Conservation (phyloP, 2,888 invertebrate genomes). For the Philereme vetulata region DNA sequence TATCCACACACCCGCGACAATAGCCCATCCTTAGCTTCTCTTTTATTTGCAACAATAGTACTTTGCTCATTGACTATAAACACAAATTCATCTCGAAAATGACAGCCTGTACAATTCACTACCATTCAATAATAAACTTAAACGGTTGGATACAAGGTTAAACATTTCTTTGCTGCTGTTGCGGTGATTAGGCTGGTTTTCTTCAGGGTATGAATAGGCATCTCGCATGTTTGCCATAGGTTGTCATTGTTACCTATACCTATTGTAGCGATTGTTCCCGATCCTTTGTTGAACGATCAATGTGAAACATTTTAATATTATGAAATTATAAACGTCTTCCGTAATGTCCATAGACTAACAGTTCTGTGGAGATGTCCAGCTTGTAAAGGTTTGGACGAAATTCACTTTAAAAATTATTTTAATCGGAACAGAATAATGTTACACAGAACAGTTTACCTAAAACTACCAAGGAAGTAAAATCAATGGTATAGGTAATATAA, state of each 20-base stretch:
- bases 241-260: constrained; percentile 82
- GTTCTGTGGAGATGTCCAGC: constrained; percentile 37
- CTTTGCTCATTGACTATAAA: constrained; percentile 74
- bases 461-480: too few species aligned
- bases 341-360: constrained; percentile 52
- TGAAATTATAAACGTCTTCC: constrained; percentile 83
- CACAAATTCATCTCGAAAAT: constrained; percentile 31
- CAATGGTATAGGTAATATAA: too few species aligned
- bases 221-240: constrained; percentile 80
- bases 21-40: constrained; percentile 80
- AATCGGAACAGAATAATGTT: too few species aligned
- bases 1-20: constrained; percentile 80
- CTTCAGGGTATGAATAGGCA: constrained; percentile 43
- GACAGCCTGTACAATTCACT: constrained; percentile 10
- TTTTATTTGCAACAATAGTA: constrained; percentile 77
- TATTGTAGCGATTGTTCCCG: constrained; percentile 76
- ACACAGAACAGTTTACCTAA: too few species aligned
- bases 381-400: not conserved
- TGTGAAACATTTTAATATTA: constrained; percentile 84
- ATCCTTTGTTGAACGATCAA: constrained; percentile 72
- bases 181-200: constrained; percentile 42
- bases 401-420: too few species aligned
- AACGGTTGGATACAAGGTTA: constrained; percentile 4
- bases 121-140: constrained; percentile 35
- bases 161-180: constrained; percentile 19